Evolutionary conservation across 2,113 vertebrate species (phyloP).

Genomic region (Spilogale gracilis): DNA sequence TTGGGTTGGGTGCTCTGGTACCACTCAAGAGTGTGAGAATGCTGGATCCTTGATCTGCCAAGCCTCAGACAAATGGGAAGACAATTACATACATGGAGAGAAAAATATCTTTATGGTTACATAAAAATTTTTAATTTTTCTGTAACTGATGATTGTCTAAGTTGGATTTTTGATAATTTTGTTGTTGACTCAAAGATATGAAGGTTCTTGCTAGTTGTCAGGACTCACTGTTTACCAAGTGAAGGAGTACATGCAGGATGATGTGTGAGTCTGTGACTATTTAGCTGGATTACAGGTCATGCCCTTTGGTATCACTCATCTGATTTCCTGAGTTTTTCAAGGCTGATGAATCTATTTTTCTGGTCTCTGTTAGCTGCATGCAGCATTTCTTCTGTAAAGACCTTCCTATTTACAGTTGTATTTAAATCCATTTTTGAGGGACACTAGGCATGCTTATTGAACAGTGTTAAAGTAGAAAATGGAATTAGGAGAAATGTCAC

Average conservation of each 20-base stretch:
- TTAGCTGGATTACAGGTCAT: background rate
- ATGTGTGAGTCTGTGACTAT: background rate
- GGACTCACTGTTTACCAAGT: background rate
- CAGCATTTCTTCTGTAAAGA: constrained; percentile 48
- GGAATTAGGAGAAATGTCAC: constrained; percentile 63
- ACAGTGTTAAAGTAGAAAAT: constrained; percentile 64
- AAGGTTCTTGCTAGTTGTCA: background rate
- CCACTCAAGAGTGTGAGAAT: constrained; percentile 12
- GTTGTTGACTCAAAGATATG: background rate
- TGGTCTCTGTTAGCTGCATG: constrained; percentile 49
- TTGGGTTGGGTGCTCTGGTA: background rate
- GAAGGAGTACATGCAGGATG: too few relatives aligned
- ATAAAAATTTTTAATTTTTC: background rate
- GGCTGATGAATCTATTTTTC: constrained; percentile 52
- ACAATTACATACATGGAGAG: background rate
- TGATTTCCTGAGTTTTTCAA: constrained; percentile 66
- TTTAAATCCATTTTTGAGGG: constrained; percentile 70
- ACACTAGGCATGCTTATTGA: constrained; percentile 55
- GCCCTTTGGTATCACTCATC: constrained; percentile 64
- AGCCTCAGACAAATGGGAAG: constrained; percentile 8
- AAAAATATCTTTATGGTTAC: background rate
- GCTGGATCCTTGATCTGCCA: background rate
- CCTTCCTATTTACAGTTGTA: constrained; percentile 49
- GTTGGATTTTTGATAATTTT: background rate
- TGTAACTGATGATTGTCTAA: background rate